Base-by-base conservation (phyloP, 2,113 vertebrate genomes). In the Peromyscus polionotus region DNA sequence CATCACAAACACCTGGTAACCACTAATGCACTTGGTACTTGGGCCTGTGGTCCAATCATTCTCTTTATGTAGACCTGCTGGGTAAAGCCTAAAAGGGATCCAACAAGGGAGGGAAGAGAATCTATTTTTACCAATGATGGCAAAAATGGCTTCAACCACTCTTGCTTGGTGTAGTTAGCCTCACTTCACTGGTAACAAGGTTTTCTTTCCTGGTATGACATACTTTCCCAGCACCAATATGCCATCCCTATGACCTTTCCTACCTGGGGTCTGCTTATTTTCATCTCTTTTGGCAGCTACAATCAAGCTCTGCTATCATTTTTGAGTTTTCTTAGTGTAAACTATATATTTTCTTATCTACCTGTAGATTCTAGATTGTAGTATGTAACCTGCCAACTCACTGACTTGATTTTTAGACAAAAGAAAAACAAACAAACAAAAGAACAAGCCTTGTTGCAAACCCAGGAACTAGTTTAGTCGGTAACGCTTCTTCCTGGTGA, bases 361-460 rank as follows among this genome's bases (percentile, higher is more conserved):
- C 7, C 39, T 36, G 5, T 19, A 45, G 17, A n/a, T 33, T 93
- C 31, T 77, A 39, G 28, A 19, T 68, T 57, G 28, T 19, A n/a
- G 2, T 36, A 19, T 3, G n/a, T 5, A 0, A 67, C 63, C 10
- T 39, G 0, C 26, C 14, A 12, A 59, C 12, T 51, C 42, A 33
- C 5, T 33, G 36, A 4, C 28, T 81, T 1, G 11, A 3, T 57
- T 80, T 75, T 85, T n/a, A 77, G 72, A 51, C 7, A 54, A 93
- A 65, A 96, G 39, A 93, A 83, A 39, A 10, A 1, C 51, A 26
- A 42, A 54, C 54, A 54, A 54, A 59, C 51, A 81, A 59, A n/a
- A 51, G 16, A 9, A 19, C 19, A 42, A 42, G 54, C 42, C 16
- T 65, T 39, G 26, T 24, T 36, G 61, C 5, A 26, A 76, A 76